Conservation (phyloP, 2,888 invertebrate species). For the Chelonus formosanus region DNA sequence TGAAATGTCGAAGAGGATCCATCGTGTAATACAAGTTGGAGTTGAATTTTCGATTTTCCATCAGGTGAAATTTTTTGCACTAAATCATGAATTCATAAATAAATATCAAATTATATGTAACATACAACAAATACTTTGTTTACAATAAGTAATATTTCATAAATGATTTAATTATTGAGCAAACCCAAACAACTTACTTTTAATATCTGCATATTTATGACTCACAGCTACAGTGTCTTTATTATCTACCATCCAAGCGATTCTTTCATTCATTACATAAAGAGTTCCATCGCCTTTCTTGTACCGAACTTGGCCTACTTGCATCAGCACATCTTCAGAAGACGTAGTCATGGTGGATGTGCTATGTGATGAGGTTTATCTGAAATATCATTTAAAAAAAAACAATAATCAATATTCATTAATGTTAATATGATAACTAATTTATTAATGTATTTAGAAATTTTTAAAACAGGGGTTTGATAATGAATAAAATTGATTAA, state of each 20-base stretch:
- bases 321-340: constrained; percentile 93
- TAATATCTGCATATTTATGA: constrained; percentile 94
- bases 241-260: constrained; percentile 97
- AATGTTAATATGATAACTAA: not conserved
- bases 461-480: too few relatives aligned
- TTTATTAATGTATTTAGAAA: too few relatives aligned
- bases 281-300: constrained; percentile 97
- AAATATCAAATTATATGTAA: constrained; percentile 8
- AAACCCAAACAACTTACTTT: constrained; percentile 73
- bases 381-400: constrained; percentile 27
- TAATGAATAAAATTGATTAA: too few relatives aligned
- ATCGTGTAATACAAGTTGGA: constrained; percentile 95
- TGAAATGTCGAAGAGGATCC: constrained; percentile 96
- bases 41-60: constrained; percentile 96
- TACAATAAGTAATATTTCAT: too few relatives aligned
- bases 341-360: constrained; percentile 78
- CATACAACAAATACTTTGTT: not conserved
- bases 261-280: constrained; percentile 93
- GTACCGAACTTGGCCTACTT: constrained; percentile 90
- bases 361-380: constrained; percentile 48
- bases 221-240: constrained; percentile 91
- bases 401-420: not conserved
- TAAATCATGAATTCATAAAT: constrained; percentile 62
- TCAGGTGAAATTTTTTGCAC: constrained; percentile 97
- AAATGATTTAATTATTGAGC: too few relatives aligned